Evolutionary conservation across 2,888 invertebrate species (phyloP).

Genomic region (Dicyrtoma fusca): DNA sequence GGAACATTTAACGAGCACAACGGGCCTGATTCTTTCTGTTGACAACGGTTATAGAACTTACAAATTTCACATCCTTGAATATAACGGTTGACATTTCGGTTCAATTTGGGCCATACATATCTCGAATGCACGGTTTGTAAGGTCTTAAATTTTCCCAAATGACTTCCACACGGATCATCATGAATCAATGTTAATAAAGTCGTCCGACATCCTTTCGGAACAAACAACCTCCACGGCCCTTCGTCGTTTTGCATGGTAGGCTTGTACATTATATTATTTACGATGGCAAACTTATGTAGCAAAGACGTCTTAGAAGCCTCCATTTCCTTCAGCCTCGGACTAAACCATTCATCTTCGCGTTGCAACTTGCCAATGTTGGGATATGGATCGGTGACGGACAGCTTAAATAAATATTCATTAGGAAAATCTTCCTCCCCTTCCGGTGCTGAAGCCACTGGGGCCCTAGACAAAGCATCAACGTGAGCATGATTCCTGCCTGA

Average conservation of each 20-base stretch:
- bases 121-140: conserved; percentile 36
- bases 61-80: conserved; percentile 45
- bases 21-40: conserved; percentile 12
- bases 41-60: conserved; percentile 35
- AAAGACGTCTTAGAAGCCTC: background rate
- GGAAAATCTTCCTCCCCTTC: conserved; percentile 20
- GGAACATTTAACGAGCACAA: conserved; percentile 28
- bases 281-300: conserved; percentile 17
- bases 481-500: conserved; percentile 44
- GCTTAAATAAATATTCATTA: background rate
- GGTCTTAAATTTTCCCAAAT: conserved; percentile 41
- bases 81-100: conserved; percentile 37
- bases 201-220: conserved; percentile 6
- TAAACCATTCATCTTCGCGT: background rate
- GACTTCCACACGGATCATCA: conserved; percentile 36
- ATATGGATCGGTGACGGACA: background rate
- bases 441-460: conserved; percentile 31
- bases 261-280: conserved; percentile 10
- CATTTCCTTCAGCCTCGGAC: background rate
- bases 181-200: conserved; percentile 38
- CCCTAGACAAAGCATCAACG: conserved; percentile 48
- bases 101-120: conserved; percentile 43
- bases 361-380: no score
- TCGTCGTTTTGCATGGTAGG: no score
- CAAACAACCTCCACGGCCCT: background rate